These are phyloP conservation scores for Microctonus brassicae DNA, from an alignment of 2,888 invertebrate species.

Conservation along the genomic window DNA sequence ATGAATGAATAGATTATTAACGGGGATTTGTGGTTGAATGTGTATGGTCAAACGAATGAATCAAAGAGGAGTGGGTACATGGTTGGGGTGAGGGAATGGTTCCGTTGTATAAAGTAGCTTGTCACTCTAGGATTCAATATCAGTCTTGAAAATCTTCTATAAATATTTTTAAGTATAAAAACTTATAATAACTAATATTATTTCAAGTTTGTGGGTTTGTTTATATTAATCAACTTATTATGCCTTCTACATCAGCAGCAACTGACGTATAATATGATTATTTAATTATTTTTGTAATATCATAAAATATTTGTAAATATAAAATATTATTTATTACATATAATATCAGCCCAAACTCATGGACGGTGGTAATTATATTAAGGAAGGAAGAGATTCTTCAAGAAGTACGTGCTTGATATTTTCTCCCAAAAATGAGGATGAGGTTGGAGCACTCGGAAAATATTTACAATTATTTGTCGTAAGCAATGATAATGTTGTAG, in stretches of 20 bases:
- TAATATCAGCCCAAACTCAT: slow-evolving; percentile 80
- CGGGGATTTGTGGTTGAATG: neutral
- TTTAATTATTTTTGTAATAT: neutral
- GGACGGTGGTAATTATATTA: slow-evolving; percentile 87
- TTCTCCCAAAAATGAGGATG: slow-evolving; percentile 84
- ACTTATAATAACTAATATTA: neutral
- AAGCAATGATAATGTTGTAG: slow-evolving; percentile 48
- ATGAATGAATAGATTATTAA: neutral
- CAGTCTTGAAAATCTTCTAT: neutral
- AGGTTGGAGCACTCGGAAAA: slow-evolving; percentile 89
- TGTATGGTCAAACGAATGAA: neutral
- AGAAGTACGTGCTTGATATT: slow-evolving; percentile 89
- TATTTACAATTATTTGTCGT: slow-evolving; percentile 91
- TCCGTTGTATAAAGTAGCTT: slow-evolving; percentile 27
- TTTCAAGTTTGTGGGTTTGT: neutral
- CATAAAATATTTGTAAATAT: neutral
- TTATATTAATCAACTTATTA: neutral
- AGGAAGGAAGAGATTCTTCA: slow-evolving; percentile 81
- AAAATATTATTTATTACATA: slow-evolving; percentile 23
- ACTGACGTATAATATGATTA: slow-evolving; percentile 15
- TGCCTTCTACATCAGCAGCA: slow-evolving; percentile 8
- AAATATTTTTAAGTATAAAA: neutral
- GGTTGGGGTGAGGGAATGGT: slow-evolving; percentile 14
- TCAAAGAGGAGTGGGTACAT: neutral
- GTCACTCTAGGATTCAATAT: neutral